A percentile compares a stretch with the other conserved stretches of the same genome.
Evolutionary conservation across 2,888 invertebrate genomes (phyloP).

Genomic region (Dastarcus helophoroides): DNA sequence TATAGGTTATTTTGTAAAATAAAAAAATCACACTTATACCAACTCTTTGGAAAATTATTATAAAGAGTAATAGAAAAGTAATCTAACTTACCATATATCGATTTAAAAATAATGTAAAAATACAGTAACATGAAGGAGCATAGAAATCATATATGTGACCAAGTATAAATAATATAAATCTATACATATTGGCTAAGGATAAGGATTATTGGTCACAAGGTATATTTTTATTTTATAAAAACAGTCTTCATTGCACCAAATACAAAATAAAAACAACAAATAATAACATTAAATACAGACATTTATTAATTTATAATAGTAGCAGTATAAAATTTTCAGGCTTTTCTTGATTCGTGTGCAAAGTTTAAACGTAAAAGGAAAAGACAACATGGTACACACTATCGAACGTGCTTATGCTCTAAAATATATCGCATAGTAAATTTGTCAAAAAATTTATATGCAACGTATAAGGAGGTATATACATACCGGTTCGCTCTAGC

Average conservation of each 20-base stretch:
- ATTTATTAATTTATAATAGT: constrained; percentile 14
- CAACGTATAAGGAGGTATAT: constrained; percentile 15
- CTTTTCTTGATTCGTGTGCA: constrained; percentile 20
- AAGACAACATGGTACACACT: constrained; percentile 10
- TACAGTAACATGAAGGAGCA: too few species aligned
- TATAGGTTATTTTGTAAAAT: constrained; percentile 30
- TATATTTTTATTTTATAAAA: constrained; percentile 20
- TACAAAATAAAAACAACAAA: constrained; percentile 16
- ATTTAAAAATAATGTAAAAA: too few species aligned
- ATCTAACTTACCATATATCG: too few species aligned
- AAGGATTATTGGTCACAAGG: constrained; percentile 12
- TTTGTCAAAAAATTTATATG: constrained; percentile 20
- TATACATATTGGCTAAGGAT: constrained; percentile 11
- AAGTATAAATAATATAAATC: constrained; percentile 9
- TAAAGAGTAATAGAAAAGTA: constrained; percentile 19
- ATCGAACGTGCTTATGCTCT: constrained; percentile 12
- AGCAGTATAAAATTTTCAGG: constrained; percentile 25
- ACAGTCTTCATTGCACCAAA: constrained; percentile 38
- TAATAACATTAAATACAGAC: constrained; percentile 14
- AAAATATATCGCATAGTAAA: constrained; percentile 18
- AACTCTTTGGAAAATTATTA: constrained; percentile 35
- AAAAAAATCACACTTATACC: constrained; percentile 37
- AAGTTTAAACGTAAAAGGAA: constrained; percentile 15
- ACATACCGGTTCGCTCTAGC: too few species aligned
- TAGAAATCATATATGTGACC: not conserved